phyloP scores from a whole-genome alignment of 2,888 invertebrate genomes.

The Coelogynopora nodosa region DNA sequence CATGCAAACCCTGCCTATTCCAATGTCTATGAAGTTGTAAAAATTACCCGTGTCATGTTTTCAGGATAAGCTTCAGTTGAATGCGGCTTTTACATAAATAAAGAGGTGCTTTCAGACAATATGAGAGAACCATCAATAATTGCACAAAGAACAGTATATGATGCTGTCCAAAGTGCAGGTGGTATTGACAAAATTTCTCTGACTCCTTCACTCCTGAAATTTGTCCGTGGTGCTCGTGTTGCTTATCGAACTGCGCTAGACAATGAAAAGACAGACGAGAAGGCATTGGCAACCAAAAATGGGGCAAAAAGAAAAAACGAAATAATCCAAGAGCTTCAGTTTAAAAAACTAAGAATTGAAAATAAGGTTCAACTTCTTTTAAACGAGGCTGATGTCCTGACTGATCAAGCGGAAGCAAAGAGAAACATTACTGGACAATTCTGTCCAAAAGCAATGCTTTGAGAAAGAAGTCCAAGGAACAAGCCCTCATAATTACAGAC shows the following conservation, averaged over 20 bases:
- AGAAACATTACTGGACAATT: slow-evolving; percentile 4
- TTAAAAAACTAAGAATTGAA: slow-evolving; percentile 17
- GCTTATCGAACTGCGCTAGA: slow-evolving; percentile 16
- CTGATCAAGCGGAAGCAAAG: slow-evolving; percentile 20
- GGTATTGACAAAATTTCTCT: slow-evolving; percentile 10
- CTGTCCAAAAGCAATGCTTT: slow-evolving; percentile 13
- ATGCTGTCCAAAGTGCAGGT: too few species aligned
- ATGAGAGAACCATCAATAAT: slow-evolving; percentile 6
- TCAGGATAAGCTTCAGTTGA: background rate
- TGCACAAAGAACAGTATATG: slow-evolving; percentile 16
- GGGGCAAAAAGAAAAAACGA: background rate
- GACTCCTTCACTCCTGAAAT: slow-evolving; percentile 18
- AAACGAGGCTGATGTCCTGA: slow-evolving; percentile 20
- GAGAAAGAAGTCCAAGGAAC: slow-evolving; percentile 7
- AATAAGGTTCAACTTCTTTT: slow-evolving; percentile 24
- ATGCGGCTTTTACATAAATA: background rate
- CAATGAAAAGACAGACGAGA: background rate
- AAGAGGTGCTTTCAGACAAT: slow-evolving; percentile 25
- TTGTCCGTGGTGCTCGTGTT: slow-evolving; percentile 6
- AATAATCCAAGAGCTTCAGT: slow-evolving; percentile 31
- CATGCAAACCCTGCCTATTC: slow-evolving; percentile 27
- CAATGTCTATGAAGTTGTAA: slow-evolving; percentile 24
- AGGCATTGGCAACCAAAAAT: slow-evolving; percentile 25
- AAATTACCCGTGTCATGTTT: slow-evolving; percentile 24
- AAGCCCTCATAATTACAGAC: slow-evolving; percentile 12